Evolutionary conservation across 2,797 vertebrate species (phyloP).

Genomic region (Lateolabrax maculatus): DNA sequence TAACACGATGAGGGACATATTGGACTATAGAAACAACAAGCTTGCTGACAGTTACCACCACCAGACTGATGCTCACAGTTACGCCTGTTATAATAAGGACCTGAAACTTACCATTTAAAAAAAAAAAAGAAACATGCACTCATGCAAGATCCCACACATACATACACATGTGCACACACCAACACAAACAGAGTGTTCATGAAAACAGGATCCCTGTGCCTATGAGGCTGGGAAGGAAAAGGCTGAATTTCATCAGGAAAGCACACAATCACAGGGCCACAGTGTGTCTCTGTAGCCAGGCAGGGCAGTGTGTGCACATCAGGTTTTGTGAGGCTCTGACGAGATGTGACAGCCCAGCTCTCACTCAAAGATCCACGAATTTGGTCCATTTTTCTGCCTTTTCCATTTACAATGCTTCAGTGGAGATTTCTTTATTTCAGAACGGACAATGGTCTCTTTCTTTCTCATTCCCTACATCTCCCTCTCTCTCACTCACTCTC

Average conservation of each 20-base stretch:
- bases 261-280: slow-evolving; percentile 71
- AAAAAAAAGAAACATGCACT: slow-evolving; percentile 1
- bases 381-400: slow-evolving; percentile 91
- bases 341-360: slow-evolving; percentile 87
- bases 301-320: slow-evolving; percentile 81
- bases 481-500: slow-evolving; percentile 45
- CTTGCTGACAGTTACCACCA: background rate
- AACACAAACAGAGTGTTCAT: slow-evolving; percentile 1
- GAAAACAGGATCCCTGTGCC: slow-evolving; percentile 28
- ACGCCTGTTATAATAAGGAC: background rate
- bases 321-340: slow-evolving; percentile 87
- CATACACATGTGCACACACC: background rate
- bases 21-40: background rate
- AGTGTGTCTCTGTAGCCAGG: slow-evolving; percentile 76
- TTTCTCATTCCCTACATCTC: slow-evolving; percentile 76
- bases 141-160: background rate
- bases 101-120: background rate
- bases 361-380: slow-evolving; percentile 85
- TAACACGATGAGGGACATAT: background rate
- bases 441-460: slow-evolving; percentile 88
- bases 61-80: background rate
- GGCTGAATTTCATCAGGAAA: slow-evolving; percentile 67
- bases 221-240: slow-evolving; percentile 53
- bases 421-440: slow-evolving; percentile 96
- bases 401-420: slow-evolving; percentile 95